Base-by-base conservation (phyloP, 2,113 vertebrate genomes). In the Chascanopsetta lugubris region DNA sequence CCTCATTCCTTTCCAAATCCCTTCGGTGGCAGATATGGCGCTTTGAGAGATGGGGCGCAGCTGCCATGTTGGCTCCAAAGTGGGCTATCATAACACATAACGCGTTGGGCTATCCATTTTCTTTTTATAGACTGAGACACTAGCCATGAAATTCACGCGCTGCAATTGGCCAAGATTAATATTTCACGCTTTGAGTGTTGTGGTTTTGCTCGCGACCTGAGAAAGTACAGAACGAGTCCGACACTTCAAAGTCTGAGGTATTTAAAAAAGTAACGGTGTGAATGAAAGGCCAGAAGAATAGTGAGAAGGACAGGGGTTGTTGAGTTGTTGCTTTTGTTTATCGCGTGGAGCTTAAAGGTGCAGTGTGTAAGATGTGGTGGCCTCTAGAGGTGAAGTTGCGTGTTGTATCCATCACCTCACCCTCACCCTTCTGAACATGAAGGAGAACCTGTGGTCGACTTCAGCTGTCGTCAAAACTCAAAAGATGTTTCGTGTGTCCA, bases 121-220 rank as follows among this genome's bases (percentile, higher is more conserved):
- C 54, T 90, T 91, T 92, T 87, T 90, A 91, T 75, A 90, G 85
- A 81, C 82, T 65, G 72, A 69, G 88, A 91, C 83, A 64, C 73
- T 83, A 36, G 72, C 61, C 69, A 69, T 76, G 64, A 92, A 91
- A 89, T 91, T 56, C 77, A 83, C 76, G 88, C 93, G 77, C 79
- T 83, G 74, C 77, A 83, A 80, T 61, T 34, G 86, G 81, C 82
- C 72, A 69, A 87, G 82, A 90, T 84, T 87, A 87, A 82, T 83
- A 77, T 72, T 81, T 79, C 77, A 82, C 46, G 53, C 38, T 46
- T 56, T 54, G 56, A 73, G 75, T 67, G 53, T 75, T 77, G 27
- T 61, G 61, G 15, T 54, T 82, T 61, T 78, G 25, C 27, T 62
- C 26, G 5, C 53, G 77, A 66, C 15, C 40, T 72, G 79, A 80